These are phyloP conservation scores for Tenthredo livida DNA, from an alignment of 2,888 invertebrate species.

Conservation along the genomic window DNA sequence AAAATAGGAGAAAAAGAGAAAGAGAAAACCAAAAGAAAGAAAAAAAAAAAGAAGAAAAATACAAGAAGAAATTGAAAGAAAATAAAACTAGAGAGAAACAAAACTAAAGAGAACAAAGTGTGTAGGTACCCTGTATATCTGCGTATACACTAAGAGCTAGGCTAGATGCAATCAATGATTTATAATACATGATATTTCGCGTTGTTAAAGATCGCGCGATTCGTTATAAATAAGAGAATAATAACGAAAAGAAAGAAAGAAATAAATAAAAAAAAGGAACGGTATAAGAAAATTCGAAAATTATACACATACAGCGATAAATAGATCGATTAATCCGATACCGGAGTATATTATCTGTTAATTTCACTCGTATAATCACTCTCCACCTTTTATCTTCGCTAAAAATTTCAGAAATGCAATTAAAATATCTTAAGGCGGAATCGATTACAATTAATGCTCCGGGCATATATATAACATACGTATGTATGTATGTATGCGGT, in stretches of 20 bases:
- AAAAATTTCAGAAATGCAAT: conserved; percentile 45
- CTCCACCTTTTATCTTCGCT: not conserved
- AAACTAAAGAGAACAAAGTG: not conserved
- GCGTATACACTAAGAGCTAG: not conserved
- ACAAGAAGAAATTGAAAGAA: not conserved
- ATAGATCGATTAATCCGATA: conserved; percentile 26
- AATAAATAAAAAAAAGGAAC: not conserved
- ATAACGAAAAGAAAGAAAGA: not conserved
- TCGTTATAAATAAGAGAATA: not conserved
- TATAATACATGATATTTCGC: conserved; percentile 23
- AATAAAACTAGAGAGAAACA: not conserved
- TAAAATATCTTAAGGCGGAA: conserved; percentile 10
- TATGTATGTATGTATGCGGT: not conserved
- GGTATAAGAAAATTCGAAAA: not conserved
- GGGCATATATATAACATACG: not conserved
- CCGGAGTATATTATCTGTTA: not conserved
- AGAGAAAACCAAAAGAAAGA: not conserved
- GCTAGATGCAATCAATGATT: conserved; percentile 43
- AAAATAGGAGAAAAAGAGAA: too few relatives aligned
- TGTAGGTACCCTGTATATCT: too few relatives aligned
- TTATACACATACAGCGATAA: not conserved
- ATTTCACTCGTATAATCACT: conserved; percentile 2
- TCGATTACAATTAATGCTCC: conserved; percentile 35
- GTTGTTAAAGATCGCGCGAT: not conserved
- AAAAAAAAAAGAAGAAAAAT: not conserved